These are phyloP conservation scores for Gopherus evgoodei DNA, from an alignment of 2,113 vertebrate genomes.

Conservation along the genomic window DNA sequence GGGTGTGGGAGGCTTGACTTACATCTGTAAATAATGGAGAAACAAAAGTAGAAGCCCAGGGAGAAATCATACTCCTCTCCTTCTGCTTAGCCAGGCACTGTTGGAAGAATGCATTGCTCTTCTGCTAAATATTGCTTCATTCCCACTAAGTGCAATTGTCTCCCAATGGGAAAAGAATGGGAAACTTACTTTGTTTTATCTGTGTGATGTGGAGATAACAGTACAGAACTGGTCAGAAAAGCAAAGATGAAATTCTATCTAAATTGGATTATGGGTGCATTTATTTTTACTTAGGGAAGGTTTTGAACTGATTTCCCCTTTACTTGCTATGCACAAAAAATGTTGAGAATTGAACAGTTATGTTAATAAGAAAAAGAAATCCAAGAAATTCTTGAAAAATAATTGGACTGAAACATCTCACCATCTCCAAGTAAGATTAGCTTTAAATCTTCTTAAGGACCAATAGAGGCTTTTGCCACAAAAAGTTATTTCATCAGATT, in stretches of 20 bases:
- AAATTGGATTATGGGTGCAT: conserved; percentile 69
- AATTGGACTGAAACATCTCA: conserved; percentile 59
- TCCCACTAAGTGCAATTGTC: conserved; percentile 25
- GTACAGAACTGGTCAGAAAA: conserved; percentile 35
- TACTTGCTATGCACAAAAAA: conserved; percentile 44
- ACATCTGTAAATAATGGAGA: neutral
- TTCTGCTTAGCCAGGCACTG: conserved; percentile 9
- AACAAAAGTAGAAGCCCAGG: neutral
- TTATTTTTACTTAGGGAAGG: conserved; percentile 71
- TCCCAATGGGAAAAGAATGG: conserved; percentile 38
- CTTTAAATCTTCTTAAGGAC: conserved; percentile 68
- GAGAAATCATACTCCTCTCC: conserved; percentile 20
- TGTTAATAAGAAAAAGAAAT: conserved; percentile 43
- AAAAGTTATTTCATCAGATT: conserved; percentile 70
- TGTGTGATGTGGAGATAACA: conserved; percentile 50
- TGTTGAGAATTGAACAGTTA: conserved; percentile 57
- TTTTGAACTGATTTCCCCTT: conserved; percentile 65
- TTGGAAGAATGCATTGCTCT: conserved; percentile 53
- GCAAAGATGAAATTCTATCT: conserved; percentile 66
- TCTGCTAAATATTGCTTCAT: conserved; percentile 47
- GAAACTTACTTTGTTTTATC: conserved; percentile 51
- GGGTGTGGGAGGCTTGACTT: neutral
- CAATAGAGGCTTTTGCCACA: conserved; percentile 51
- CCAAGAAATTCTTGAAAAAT: neutral
- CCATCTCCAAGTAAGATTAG: conserved; percentile 60